Conservation (phyloP, 2,113 vertebrate species). For the Edolisoma coerulescens region DNA sequence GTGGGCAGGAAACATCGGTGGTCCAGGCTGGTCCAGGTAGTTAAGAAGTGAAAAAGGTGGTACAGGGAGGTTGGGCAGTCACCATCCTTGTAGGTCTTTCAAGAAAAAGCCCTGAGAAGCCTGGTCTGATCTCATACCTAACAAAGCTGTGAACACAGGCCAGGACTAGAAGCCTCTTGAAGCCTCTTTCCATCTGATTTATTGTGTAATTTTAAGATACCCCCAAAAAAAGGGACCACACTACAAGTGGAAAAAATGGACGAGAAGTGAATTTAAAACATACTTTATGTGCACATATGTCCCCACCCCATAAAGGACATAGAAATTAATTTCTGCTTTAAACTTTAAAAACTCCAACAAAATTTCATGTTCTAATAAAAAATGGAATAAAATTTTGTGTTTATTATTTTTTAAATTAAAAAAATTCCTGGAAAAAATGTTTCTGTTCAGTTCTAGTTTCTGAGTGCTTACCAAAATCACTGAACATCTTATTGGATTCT, state of each 20-base stretch:
- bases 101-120: neutral
- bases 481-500: neutral
- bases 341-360: neutral
- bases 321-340: neutral
- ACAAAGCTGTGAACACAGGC: rapidly evolving
- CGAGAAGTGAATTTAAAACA: neutral
- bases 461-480: neutral
- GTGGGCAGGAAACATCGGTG: neutral
- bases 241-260: neutral
- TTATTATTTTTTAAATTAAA: neutral
- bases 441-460: neutral
- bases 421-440: rapidly evolving
- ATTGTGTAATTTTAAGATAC: neutral
- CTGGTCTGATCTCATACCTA: neutral
- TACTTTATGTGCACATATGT: neutral
- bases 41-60: neutral
- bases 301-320: neutral
- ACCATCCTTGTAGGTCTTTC: neutral
- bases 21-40: neutral
- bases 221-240: rapidly evolving
- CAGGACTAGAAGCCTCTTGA: neutral
- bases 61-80: neutral
- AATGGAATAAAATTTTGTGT: neutral
- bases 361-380: neutral
- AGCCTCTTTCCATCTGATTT: neutral